Evolutionary conservation across 2,888 invertebrate species (phyloP), one percentile per base, ranked within the genome.

Genomic region (Campoletis raptor): DNA sequence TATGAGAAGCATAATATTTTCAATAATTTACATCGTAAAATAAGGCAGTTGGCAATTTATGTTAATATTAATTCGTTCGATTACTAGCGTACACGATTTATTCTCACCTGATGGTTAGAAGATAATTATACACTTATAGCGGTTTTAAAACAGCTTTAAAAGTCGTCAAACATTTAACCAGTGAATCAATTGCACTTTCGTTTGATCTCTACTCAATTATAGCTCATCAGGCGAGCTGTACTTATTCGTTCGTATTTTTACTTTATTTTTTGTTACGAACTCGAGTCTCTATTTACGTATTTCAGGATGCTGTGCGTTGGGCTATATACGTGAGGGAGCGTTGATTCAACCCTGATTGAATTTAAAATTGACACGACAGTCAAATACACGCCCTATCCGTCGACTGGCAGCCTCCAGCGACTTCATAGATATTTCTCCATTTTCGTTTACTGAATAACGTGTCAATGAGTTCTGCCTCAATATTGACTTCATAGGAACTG

Each of bases 271-370:
- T 48, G 37, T 40, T 37, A 45, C 64, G 54, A 61, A 61, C 57
- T 54, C 24, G 15, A 57, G 40, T 15, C 40, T 40, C 48, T 70
- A 48, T 82, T 40, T 18, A 30, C 45, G 70, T 70, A 70, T 52
- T 77, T 48, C 66, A 36, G 45, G 52, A 24, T 12, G 30, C 12
- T 76, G 52, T 79, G 52, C 79, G 30, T 48, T 24, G 30, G 48
- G 70, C 73, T 45, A 21, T 74, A 7, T 36, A 54, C 40, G 36
- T 15, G 52, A 42, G 61, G 64, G 79, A 57, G 57, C 72, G 72
- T 82, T 87, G 64, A 81, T 81, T 87, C 83, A 81, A 81, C 64
- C 83, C 69, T 87, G 74, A 87, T 85, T 83, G 81, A 64, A 73
- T 83, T 85, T 77, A 30, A 78, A 81, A 83, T 74, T 73, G 69